These are phyloP conservation scores for Drosophila nigritarsus DNA, from an alignment of 2,888 invertebrate species.

Conservation along the genomic window DNA sequence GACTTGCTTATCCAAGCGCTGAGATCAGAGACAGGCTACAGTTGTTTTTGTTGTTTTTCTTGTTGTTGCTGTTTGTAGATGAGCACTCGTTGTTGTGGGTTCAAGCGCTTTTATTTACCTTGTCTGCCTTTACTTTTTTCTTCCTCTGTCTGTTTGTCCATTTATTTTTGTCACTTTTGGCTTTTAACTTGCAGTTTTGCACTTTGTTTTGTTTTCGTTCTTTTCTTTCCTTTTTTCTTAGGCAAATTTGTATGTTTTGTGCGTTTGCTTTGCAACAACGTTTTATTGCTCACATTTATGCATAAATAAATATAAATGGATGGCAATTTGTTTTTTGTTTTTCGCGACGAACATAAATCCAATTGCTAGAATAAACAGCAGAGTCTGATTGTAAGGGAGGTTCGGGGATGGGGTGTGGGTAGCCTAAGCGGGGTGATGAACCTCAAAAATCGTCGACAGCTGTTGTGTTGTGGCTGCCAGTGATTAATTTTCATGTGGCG, in stretches of 20 bases:
- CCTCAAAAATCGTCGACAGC: constrained; percentile 53
- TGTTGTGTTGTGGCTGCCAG: constrained; percentile 34
- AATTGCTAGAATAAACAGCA: constrained; percentile 61
- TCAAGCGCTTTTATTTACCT: constrained; percentile 67
- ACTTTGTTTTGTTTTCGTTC: constrained; percentile 26
- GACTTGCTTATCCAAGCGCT: constrained; percentile 53
- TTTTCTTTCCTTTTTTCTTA: constrained; percentile 23
- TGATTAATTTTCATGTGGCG: constrained; percentile 64
- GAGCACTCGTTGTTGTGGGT: constrained; percentile 37
- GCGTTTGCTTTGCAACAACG: constrained; percentile 36
- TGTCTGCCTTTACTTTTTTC: constrained; percentile 64
- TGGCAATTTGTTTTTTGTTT: constrained; percentile 53
- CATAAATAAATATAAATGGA: not conserved
- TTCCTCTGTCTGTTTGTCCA: constrained; percentile 20
- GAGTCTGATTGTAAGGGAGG: constrained; percentile 1
- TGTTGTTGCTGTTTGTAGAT: constrained; percentile 26
- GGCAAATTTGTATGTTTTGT: constrained; percentile 63
- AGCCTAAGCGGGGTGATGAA: constrained; percentile 23
- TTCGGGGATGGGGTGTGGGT: not conserved
- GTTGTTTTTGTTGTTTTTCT: constrained; percentile 14
- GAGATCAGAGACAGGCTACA: constrained; percentile 56
- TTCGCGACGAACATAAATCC: constrained; percentile 61
- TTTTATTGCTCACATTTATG: constrained; percentile 63
- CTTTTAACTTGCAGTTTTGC: constrained; percentile 51
- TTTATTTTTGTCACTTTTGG: constrained; percentile 41